phyloP scores from a whole-genome alignment of 1,140 invertebrate species.

The Lepidurus couesii region DNA sequence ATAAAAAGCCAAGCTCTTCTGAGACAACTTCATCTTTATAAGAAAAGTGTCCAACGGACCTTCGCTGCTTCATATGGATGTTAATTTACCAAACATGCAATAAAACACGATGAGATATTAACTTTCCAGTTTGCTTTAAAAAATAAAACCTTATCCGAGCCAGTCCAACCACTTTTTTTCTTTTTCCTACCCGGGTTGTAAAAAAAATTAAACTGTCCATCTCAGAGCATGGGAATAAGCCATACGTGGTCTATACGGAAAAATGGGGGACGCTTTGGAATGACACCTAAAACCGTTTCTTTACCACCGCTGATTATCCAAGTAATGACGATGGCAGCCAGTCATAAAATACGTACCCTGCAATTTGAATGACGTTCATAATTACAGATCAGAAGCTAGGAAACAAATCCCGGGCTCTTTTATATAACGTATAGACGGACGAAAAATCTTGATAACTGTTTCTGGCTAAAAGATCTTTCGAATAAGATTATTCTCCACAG shows the following conservation, averaged over 20 bases:
- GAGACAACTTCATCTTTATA: neutral
- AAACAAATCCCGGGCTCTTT: neutral
- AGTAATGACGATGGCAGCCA: conserved; percentile 7
- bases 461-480: neutral
- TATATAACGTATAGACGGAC: neutral
- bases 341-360: conserved; percentile 18
- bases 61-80: neutral
- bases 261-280: neutral
- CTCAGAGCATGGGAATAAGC: neutral
- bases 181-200: neutral
- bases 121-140: neutral
- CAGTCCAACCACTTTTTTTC: neutral
- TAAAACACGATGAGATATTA: conserved; percentile 16
- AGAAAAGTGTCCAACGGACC: neutral
- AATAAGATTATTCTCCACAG: neutral
- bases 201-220: conserved; percentile 11
- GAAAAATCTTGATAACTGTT: neutral
- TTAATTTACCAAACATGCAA: neutral
- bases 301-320: conserved; percentile 10
- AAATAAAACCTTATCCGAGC: conserved; percentile 8
- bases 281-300: neutral
- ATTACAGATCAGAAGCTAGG: neutral
- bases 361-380: conserved; percentile 1
- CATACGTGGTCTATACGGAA: neutral
- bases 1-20: neutral